Evolutionary conservation across 2,113 vertebrate genomes (phyloP).

Genomic region (Pagrus major): DNA sequence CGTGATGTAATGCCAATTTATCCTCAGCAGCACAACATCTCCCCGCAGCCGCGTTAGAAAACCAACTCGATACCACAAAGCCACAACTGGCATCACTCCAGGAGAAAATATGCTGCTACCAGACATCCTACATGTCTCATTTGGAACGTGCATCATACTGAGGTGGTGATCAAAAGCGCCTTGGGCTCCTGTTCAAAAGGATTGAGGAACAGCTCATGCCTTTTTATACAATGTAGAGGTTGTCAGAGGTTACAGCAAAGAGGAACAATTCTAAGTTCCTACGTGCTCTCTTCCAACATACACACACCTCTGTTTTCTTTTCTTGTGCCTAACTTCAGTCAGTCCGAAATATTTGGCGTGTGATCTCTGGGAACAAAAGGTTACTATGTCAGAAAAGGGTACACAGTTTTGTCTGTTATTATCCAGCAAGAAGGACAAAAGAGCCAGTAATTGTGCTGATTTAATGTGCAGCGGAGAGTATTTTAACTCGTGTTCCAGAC

Average conservation of each 20-base stretch:
- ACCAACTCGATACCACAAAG: constrained; percentile 28
- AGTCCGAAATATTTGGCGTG: constrained; percentile 29
- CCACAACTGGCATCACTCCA: constrained; percentile 41
- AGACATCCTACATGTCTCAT: constrained; percentile 51
- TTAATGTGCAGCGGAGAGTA: constrained; percentile 38
- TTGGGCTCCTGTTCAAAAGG: constrained; percentile 50
- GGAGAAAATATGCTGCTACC: constrained; percentile 30
- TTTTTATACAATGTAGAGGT: constrained; percentile 46
- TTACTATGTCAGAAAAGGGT: constrained; percentile 31
- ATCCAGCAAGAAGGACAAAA: constrained; percentile 7
- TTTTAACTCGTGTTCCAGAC: constrained; percentile 49
- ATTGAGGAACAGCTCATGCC: constrained; percentile 23
- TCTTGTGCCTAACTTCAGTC: constrained; percentile 10
- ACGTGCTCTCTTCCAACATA: not conserved
- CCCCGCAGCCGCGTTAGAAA: constrained; percentile 12
- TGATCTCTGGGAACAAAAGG: constrained; percentile 31
- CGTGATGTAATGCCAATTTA: constrained; percentile 33
- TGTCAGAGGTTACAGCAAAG: constrained; percentile 41
- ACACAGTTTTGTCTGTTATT: constrained; percentile 34
- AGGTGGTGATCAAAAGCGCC: constrained; percentile 46
- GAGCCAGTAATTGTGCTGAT: constrained; percentile 24
- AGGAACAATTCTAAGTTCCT: constrained; percentile 22
- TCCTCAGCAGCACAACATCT: constrained; percentile 21
- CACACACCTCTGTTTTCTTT: not conserved
- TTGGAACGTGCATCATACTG: constrained; percentile 48